phyloP scores from a whole-genome alignment of 2,888 invertebrate species.

The Chymomyza fuscimana region DNA sequence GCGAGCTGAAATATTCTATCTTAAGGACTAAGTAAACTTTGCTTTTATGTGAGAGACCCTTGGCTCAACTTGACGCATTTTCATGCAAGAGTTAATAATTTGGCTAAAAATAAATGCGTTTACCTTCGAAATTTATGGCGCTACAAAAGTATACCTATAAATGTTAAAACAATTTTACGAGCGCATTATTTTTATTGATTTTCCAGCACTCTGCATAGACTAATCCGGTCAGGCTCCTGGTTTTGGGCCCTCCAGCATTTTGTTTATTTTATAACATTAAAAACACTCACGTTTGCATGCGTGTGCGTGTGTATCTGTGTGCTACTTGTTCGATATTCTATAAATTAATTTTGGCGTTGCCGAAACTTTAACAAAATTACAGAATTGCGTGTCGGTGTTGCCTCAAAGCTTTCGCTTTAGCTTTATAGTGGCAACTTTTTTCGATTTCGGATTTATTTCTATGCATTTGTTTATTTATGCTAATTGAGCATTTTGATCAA shows the following conservation, averaged over 20 bases:
- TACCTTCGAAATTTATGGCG: conserved; percentile 25
- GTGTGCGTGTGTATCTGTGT: conserved; percentile 38
- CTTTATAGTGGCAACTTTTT: background rate
- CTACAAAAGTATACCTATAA: conserved; percentile 1
- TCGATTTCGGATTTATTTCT: conserved; percentile 49
- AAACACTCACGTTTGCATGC: conserved; percentile 50
- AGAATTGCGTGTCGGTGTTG: background rate
- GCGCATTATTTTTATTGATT: conserved; percentile 52
- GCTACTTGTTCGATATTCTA: background rate
- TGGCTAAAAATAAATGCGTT: conserved; percentile 47
- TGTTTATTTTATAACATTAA: conserved; percentile 35
- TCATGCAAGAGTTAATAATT: conserved; percentile 55
- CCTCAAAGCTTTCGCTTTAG: background rate
- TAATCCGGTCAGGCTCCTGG: background rate
- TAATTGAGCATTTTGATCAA: conserved; percentile 61
- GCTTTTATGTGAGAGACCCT: conserved; percentile 16
- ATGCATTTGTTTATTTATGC: conserved; percentile 60
- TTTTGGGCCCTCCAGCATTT: conserved; percentile 12
- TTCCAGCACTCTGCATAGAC: conserved; percentile 25
- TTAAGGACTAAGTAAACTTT: conserved; percentile 41
- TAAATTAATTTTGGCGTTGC: background rate
- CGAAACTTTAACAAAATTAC: background rate
- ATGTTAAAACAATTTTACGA: conserved; percentile 47
- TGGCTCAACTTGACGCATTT: conserved; percentile 15
- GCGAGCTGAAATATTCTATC: conserved; percentile 40